Evolutionary conservation across 2,888 invertebrate species (phyloP), one percentile per base, ranked within the genome.

Genomic region (Epinotia nisella): DNA sequence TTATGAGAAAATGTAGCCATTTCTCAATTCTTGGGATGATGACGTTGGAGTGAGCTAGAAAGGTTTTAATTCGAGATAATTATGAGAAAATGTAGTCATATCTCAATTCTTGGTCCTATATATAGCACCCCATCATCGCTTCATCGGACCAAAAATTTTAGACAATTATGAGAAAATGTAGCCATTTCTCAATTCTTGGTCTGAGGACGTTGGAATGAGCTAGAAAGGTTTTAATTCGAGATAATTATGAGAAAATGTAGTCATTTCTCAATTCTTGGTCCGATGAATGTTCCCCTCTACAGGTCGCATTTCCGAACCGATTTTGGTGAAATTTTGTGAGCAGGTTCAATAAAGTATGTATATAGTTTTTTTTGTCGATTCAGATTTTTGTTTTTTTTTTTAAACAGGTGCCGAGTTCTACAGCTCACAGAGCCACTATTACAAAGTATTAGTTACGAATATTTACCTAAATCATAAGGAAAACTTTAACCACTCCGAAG

Each of bases 401-500:
- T n/a, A n/a, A n/a, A n/a, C n/a, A n/a, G n/a, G n/a, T n/a, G n/a
- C n/a, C n/a, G n/a, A n/a, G n/a, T n/a, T n/a, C n/a, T n/a, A n/a
- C n/a, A n/a, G n/a, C n/a, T n/a, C n/a, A n/a, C n/a, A n/a, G n/a
- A n/a, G 9, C 35, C 0, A 24, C 21, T 2, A 2, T 24, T 24
- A 24, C 9, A 35, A 9, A 35, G 9, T 35, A 35, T 35, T 35
- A 35, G 35, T 35, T 15, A 45, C 5, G n/a, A 49, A 49, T 49
- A 49, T 49, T 49, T 49, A n/a, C 49, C n/a, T 49, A n/a, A 76
- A 78, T 80, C 74, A 76, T 78, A 39, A 82, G 82, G 80, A 75
- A 75, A 83, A 87, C 87, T 88, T 87, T 87, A 88, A 87, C 87
- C 82, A 81, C 79, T 75, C 75, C 72, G 80, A 85, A 78, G 83